Evolutionary conservation across 2,113 vertebrate genomes (phyloP), one percentile per base, ranked within the genome.

Genomic region (Malurus melanocephalus): DNA sequence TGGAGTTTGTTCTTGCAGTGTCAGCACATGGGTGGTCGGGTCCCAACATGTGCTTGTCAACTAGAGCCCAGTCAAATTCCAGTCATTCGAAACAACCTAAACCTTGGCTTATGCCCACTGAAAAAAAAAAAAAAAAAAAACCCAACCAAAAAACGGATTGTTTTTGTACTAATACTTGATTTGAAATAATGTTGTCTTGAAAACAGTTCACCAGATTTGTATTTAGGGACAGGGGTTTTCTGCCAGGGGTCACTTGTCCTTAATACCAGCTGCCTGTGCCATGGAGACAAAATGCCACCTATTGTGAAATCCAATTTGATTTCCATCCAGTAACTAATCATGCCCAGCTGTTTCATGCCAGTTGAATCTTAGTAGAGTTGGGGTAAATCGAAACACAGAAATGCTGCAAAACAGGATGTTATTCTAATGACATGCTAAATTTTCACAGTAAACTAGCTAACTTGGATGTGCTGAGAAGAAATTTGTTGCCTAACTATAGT

Each of bases 321-420:
- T 93, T 84, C 46, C 13, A 71, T 74, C 67, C 59, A 86, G 79
- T 76, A 56, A 56, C 43, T 88, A 85, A 76, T 84, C 57, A 2
- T 74, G 67, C 56, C 92, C 94, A 93, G 91, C 79, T 94, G 85
- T 94, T 94, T 86, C 57, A 60, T 74, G 71, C 67, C 71, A 74
- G 22, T 24, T 84, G 83, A 90, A 59, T 94, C 35, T 87, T 59
- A 76, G 74, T 32, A 32, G 90, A 84, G 78, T 73, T 88, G 80
- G 71, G 60, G 59, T 86, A 94, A 78, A n/a, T 5, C 53, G 49
- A 77, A 90, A 46, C 57, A 75, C 49, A 60, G 79, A 89, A 82
- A 89, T 61, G 85, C 91, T 91, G 72, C 65, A 68, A 82, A 89
- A 57, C 55, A 56, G 80, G 80, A 78, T 88, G 59, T 85, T 91